Conservation (phyloP, 2,888 invertebrate genomes). For the Petrolisthes manimaculis region DNA sequence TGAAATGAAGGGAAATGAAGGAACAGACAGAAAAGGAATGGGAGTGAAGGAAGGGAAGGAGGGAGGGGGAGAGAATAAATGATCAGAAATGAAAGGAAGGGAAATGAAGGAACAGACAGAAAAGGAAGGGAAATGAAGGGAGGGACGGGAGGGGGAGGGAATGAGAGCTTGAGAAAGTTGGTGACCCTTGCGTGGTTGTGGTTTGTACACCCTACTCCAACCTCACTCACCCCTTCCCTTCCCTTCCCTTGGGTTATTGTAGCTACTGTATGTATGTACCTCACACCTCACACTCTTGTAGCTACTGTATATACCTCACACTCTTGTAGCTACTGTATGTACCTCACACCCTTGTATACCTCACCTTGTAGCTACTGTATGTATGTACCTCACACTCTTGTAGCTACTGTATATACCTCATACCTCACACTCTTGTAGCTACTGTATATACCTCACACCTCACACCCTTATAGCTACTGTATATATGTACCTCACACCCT, state of each 20-base stretch:
- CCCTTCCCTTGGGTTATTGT: background rate
- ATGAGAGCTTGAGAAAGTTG: slow-evolving; percentile 39
- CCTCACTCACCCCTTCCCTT: background rate
- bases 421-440: too few species aligned
- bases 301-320: slow-evolving; percentile 41
- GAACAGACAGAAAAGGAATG: background rate
- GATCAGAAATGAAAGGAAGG: background rate
- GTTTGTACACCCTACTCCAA: slow-evolving; percentile 7
- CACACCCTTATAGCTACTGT: too few species aligned
- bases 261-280: background rate
- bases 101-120: background rate
- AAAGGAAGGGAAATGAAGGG: background rate
- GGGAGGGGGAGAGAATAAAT: background rate
- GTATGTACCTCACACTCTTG: too few species aligned
- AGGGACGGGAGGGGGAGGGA: background rate
- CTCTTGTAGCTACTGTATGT: too few species aligned
- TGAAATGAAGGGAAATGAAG: background rate
- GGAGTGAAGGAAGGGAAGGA: background rate
- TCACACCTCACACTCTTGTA: too few species aligned
- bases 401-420: too few species aligned
- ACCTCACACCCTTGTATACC: too few species aligned
- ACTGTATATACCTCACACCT: too few species aligned
- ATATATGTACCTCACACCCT: too few species aligned
- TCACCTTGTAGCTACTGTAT: too few species aligned
- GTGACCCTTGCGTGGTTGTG: slow-evolving; percentile 35